These are phyloP conservation scores for Psettodes erumei DNA, from an alignment of 2,113 vertebrate genomes.

Conservation along the genomic window DNA sequence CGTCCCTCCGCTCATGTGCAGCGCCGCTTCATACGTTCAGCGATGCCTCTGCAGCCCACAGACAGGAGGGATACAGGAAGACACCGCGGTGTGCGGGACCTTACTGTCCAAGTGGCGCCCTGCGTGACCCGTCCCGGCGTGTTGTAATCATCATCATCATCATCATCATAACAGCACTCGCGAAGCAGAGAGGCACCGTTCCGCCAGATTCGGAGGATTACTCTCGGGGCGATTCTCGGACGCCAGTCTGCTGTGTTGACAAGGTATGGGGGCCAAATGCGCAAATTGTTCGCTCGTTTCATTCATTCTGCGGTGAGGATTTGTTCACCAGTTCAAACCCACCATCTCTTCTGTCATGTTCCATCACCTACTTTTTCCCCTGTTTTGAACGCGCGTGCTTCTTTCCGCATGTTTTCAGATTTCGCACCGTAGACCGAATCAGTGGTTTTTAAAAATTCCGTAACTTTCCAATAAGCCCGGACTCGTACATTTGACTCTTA, in stretches of 20 bases:
- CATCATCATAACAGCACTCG: too few species aligned
- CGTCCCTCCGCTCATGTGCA: constrained; percentile 49
- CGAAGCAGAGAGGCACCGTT: constrained; percentile 10
- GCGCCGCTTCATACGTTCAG: constrained; percentile 67
- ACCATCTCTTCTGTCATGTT: background rate
- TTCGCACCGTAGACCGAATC: background rate
- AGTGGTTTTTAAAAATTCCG: constrained; percentile 1
- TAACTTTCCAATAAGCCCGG: constrained; percentile 44
- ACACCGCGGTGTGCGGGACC: constrained; percentile 68
- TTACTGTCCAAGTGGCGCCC: constrained; percentile 51
- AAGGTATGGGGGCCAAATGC: constrained; percentile 67
- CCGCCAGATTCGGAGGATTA: constrained; percentile 61
- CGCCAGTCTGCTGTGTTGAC: constrained; percentile 32
- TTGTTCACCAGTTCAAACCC: constrained; percentile 33
- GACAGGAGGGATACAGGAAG: constrained; percentile 64
- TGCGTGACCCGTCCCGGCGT: constrained; percentile 33
- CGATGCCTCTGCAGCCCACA: constrained; percentile 74
- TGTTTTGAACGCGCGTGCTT: too few species aligned
- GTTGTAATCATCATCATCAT: too few species aligned
- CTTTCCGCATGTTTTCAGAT: background rate
- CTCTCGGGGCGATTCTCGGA: constrained; percentile 18
- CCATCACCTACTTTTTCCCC: constrained; percentile 18
- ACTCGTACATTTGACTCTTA: too few species aligned
- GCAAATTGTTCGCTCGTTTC: constrained; percentile 60
- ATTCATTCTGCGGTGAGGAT: constrained; percentile 47